These are phyloP conservation scores for Napeogenes sylphis DNA, from an alignment of 2,888 invertebrate genomes.

Conservation along the genomic window DNA sequence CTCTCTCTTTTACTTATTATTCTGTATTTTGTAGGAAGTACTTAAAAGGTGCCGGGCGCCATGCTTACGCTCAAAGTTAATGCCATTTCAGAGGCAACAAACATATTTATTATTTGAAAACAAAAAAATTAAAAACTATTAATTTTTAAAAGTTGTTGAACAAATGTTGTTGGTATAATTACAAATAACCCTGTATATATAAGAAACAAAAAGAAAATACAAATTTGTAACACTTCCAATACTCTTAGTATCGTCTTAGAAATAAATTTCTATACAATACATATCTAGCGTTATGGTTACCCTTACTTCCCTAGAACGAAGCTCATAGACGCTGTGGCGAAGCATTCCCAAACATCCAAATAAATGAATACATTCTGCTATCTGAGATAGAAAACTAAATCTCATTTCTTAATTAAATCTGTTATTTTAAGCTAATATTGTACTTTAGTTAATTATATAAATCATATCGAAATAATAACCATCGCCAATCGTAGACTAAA, in stretches of 20 bases:
- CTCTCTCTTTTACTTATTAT: too few species aligned
- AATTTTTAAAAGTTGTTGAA: too few species aligned
- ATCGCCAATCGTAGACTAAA: conserved; percentile 7
- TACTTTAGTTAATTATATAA: conserved; percentile 8
- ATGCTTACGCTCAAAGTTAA: too few species aligned
- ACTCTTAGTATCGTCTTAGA: conserved; percentile 71
- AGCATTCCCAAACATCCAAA: conserved; percentile 49
- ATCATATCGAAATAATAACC: too few species aligned
- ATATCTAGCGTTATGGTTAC: conserved; percentile 63
- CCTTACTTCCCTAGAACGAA: conserved; percentile 72
- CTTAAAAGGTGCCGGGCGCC: too few species aligned
- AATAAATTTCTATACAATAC: conserved; percentile 64
- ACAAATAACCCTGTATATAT: conserved; percentile 23
- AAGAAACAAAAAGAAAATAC: conserved; percentile 53
- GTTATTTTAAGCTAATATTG: conserved; percentile 12
- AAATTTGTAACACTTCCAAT: conserved; percentile 76
- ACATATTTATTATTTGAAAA: too few species aligned
- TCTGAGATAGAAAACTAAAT: conserved; percentile 57
- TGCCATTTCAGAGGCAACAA: too few species aligned
- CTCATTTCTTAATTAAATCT: conserved; percentile 15
- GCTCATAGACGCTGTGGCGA: conserved; percentile 67
- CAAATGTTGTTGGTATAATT: too few species aligned
- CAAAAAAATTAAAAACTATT: too few species aligned
- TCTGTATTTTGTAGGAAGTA: too few species aligned
- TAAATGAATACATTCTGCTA: conserved; percentile 62